Evolutionary conservation across 1,140 invertebrate species (phyloP), one percentile per base, ranked within the genome.

Genomic region (Prorops nasuta): DNA sequence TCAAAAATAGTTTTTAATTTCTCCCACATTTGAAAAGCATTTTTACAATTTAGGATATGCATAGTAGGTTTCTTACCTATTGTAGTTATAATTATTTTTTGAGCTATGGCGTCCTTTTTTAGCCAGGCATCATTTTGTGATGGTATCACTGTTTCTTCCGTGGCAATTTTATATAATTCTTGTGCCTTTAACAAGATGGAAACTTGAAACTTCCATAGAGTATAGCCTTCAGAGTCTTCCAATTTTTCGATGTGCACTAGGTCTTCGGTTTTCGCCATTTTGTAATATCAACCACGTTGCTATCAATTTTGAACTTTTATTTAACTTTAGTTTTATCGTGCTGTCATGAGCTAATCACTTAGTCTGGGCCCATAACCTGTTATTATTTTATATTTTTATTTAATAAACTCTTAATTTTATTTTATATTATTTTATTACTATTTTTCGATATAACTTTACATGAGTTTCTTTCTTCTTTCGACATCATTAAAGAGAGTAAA

Each of bases 41-140:
- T 53, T 18, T 51, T 16, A 44, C 71, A 72, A 21, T 67, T 60
- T 2, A 74, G 51, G 10, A 74, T 63, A 44, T 72, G 68, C 7
- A 65, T 38, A 34, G 70, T 37, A 1, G 45, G 31, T 19, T 48
- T 54, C 6, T 36, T 34, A 44, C 31, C 18, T 16, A 17, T 0
- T 44, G 24, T 7, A 28, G 24, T 28, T 28, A 12, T 12, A 7
- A 28, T 28, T 28, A 28, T 28, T 12, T 28, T 44, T 18, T 44
- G 8, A 7, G 28, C 41, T 19, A 44, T 2, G 16, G 21, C 24
- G 14, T 44, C 1, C 10, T 32, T 32, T 32, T 34, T 32, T 1
- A 2, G 24, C 6, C 22, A 44, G 12, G 24, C 24, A 7, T 6
- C 24, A 12, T 6, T 28, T 28, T 28, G 24, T 28, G 6, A 6